These are phyloP conservation scores for Ceratotherium simum DNA, from an alignment of 2,113 vertebrate species.

Conservation along the genomic window DNA sequence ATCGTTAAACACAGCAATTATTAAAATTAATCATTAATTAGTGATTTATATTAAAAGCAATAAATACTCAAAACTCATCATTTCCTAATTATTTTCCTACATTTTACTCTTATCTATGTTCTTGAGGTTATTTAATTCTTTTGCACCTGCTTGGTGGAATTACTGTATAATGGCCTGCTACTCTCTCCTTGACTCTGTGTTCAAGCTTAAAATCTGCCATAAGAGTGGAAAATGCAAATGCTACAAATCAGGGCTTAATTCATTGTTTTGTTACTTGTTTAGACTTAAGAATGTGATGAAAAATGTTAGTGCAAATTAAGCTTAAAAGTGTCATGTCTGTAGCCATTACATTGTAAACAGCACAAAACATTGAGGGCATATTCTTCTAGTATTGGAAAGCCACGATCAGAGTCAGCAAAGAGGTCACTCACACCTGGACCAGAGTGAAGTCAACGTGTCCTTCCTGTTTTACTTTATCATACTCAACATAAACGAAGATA, in stretches of 20 bases:
- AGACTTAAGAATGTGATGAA: background rate
- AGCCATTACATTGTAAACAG: background rate
- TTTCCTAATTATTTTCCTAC: background rate
- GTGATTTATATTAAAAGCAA: background rate
- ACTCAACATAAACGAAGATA: background rate
- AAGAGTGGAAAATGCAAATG: background rate
- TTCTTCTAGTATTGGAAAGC: background rate
- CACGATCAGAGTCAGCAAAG: background rate
- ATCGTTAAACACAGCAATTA: background rate
- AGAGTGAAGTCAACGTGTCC: background rate
- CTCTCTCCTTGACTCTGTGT: background rate
- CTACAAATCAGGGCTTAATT: background rate
- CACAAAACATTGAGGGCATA: background rate
- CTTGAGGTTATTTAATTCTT: background rate
- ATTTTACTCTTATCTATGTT: background rate
- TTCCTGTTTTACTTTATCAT: background rate
- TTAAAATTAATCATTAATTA: background rate
- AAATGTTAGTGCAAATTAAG: slow-evolving; percentile 16
- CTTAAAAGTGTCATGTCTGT: background rate
- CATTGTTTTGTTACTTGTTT: background rate
- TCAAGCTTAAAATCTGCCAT: background rate
- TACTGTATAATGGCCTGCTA: rapidly evolving
- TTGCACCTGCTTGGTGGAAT: no score
- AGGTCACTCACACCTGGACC: background rate
- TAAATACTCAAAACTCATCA: background rate